Evolutionary conservation across 2,113 vertebrate species (phyloP).

Genomic region (Leucopsar rothschildi): DNA sequence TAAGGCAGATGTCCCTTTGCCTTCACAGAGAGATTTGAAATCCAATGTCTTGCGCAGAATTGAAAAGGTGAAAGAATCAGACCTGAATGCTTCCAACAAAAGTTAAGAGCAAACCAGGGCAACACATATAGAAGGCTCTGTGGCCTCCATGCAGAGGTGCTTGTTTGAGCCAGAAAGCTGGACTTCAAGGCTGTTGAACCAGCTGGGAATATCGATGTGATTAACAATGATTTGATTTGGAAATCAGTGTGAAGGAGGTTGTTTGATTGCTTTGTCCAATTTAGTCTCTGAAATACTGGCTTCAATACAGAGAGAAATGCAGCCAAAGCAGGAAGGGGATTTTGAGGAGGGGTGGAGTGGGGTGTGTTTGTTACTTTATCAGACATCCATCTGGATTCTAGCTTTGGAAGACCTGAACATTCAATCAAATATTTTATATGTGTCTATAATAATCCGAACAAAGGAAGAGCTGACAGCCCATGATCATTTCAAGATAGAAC

Average conservation of each 20-base stretch:
- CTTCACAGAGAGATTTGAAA: neutral
- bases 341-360: neutral
- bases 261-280: conserved; percentile 15
- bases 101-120: neutral
- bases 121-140: neutral
- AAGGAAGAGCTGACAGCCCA: conserved; percentile 51
- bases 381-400: neutral
- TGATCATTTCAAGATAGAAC: conserved; percentile 42
- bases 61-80: neutral
- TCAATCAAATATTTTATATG: conserved; percentile 37
- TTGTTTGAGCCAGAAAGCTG: neutral
- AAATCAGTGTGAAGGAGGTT: conserved; percentile 28
- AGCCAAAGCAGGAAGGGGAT: neutral
- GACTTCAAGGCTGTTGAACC: neutral
- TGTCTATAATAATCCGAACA: conserved; percentile 43
- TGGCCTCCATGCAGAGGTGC: neutral
- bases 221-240: conserved; percentile 32
- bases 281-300: neutral
- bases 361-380: conserved; percentile 1
- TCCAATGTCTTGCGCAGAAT: accelerated
- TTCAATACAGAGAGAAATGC: neutral
- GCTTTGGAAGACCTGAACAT: neutral
- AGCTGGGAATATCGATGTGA: conserved; percentile 10
- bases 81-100: neutral
- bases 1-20: neutral